Evolutionary conservation across 2,797 vertebrate species (phyloP), one percentile per base, ranked within the genome.

Genomic region (Peromyscus attwateri): DNA sequence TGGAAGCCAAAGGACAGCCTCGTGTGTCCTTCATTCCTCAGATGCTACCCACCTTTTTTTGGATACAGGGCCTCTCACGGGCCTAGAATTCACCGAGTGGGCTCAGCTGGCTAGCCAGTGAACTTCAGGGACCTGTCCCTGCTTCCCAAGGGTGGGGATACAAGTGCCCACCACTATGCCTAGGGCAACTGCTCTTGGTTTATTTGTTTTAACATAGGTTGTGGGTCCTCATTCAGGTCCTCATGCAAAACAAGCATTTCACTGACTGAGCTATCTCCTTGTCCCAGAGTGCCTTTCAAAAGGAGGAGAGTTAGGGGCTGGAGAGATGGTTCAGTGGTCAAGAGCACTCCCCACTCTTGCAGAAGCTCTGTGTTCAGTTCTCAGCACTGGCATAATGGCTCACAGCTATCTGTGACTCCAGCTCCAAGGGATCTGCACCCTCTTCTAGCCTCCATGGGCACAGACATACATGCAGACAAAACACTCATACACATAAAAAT

Each of bases 231-330:
- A 87, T 73, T 87, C 68, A 57, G 49, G 52, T 40, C 49, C 68
- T 87, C 25, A 19, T 57, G 14, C 49, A 87, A 27, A 52, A 12
- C 64, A 71, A 57, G 31, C 37, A 40, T 16, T 87, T 55, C 8
- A 37, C 66, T 84, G 64, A 34, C 43, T 2, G 31, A 87, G 31
- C 64, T 40, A 40, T 40, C 68, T 23, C 62, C 29, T 19, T 27
- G 27, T 27, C 49, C 66, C 68, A 84, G 80, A 85, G n/a, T 88
- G 12, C 73, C 66, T 87, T 95, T 88, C 71, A n/a, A 70, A 94
- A 55, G 37, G 29, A 2, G 14, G 37, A 29, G 49, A 70, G 37
- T 14, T 49, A 40, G 17, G 21, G 49, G 62, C 40, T 77, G 13
- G 83, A 70, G 46, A 85, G 21, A 70, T 16, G 31, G 21, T 19